phyloP scores from a whole-genome alignment of 2,888 invertebrate species.

The Hesperia comma region DNA sequence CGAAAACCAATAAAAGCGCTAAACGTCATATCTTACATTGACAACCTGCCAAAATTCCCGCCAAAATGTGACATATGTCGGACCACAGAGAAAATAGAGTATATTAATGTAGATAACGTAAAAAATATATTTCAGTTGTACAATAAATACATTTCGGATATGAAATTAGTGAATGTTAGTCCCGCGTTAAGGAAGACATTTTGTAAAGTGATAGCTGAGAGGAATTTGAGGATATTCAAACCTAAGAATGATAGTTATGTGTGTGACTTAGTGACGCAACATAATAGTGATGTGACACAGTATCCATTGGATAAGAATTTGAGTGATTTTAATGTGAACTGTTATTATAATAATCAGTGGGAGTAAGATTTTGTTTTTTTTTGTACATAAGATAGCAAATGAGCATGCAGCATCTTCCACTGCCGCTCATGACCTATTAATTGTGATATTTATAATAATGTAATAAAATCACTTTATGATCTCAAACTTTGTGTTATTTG shows the following conservation, averaged over 20 bases:
- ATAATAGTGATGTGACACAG: conserved; percentile 49
- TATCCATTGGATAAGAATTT: conserved; percentile 28
- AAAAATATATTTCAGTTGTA: conserved; percentile 65
- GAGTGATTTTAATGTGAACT: conserved; percentile 33
- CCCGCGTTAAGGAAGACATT: conserved; percentile 70
- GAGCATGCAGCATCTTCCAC: too few species aligned
- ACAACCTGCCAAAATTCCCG: conserved; percentile 55
- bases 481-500: too few species aligned
- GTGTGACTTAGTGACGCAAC: conserved; percentile 57
- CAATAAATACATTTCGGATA: conserved; percentile 55
- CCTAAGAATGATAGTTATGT: conserved; percentile 61
- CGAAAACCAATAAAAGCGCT: conserved; percentile 58
- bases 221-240: conserved; percentile 63
- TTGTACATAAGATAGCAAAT: too few species aligned
- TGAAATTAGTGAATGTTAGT: conserved; percentile 45
- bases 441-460: too few species aligned
- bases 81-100: conserved; percentile 46
- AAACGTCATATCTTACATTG: conserved; percentile 59
- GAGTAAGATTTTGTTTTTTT: conserved; percentile 1
- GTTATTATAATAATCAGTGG: conserved; percentile 43
- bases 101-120: conserved; percentile 54
- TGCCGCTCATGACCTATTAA: too few species aligned
- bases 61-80: conserved; percentile 59
- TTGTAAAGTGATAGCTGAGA: conserved; percentile 54
- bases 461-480: too few species aligned